Evolutionary conservation across 2,113 vertebrate species (phyloP).

Genomic region (Heloderma charlesbogerti): DNA sequence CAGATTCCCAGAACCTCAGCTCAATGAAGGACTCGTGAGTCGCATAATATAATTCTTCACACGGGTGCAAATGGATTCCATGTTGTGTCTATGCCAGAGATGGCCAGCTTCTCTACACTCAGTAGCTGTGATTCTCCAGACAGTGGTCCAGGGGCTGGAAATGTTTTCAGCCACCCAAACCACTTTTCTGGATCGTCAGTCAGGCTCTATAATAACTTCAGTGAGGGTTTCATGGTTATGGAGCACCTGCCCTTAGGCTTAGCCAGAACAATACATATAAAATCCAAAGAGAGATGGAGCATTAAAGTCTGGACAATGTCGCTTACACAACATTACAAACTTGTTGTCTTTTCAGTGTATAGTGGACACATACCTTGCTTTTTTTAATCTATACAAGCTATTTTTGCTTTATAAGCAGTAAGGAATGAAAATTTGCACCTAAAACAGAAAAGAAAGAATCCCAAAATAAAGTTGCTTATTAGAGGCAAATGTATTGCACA

Average conservation of each 20-base stretch:
- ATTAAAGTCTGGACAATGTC: neutral
- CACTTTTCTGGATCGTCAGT: no score
- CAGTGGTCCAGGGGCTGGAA: neutral
- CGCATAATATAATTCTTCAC: neutral
- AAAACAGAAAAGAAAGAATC: neutral
- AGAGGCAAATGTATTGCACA: neutral
- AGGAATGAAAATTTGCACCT: neutral
- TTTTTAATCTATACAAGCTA: neutral
- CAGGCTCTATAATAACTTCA: neutral
- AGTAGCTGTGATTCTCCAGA: neutral
- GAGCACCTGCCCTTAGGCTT: neutral
- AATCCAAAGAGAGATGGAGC: neutral
- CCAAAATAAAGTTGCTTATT: neutral
- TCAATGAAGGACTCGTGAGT: neutral
- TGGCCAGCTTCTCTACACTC: neutral
- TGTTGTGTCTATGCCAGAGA: neutral
- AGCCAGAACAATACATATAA: neutral
- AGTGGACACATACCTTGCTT: neutral
- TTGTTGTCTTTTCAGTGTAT: neutral
- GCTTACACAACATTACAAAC: neutral
- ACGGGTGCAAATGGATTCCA: neutral
- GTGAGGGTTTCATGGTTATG: neutral
- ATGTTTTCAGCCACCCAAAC: neutral
- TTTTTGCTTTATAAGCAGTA: neutral
- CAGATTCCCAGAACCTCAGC: neutral